Conservation (phyloP, 2,888 invertebrate species). For the Linnaemya vulpina region DNA sequence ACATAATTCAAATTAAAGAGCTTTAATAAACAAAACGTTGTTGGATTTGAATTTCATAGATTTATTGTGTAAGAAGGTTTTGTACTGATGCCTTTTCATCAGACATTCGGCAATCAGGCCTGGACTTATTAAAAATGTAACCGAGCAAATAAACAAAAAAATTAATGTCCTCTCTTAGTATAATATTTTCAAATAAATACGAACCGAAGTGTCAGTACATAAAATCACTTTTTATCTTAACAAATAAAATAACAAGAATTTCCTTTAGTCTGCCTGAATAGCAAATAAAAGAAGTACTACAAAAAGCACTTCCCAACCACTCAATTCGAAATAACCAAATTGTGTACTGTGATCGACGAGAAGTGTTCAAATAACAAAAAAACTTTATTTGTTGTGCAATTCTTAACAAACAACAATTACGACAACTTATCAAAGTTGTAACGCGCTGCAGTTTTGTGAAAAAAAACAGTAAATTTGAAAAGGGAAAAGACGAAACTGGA, state of each 20-base stretch:
- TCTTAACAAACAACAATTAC: constrained; percentile 39
- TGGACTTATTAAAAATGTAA: no score
- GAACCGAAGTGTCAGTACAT: background rate
- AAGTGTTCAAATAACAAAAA: constrained; percentile 5
- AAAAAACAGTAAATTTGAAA: background rate
- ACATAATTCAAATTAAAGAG: no score
- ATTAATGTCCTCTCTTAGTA: no score
- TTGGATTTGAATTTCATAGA: no score
- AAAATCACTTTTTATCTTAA: background rate
- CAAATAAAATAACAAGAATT: background rate
- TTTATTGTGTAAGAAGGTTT: no score
- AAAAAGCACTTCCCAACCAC: background rate
- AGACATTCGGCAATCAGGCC: no score
- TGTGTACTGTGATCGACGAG: background rate
- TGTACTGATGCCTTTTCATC: no score
- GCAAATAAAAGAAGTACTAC: background rate
- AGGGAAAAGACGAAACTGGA: background rate
- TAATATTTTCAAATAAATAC: no score
- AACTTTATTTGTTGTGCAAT: background rate
- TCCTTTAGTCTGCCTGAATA: background rate
- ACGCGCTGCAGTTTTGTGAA: constrained; percentile 7
- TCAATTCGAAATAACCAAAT: constrained; percentile 13
- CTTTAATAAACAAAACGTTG: no score
- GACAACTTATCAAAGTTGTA: constrained; percentile 19
- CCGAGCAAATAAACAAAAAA: no score